Conservation (phyloP, 1,140 invertebrate species). For the Papilio helenus region DNA sequence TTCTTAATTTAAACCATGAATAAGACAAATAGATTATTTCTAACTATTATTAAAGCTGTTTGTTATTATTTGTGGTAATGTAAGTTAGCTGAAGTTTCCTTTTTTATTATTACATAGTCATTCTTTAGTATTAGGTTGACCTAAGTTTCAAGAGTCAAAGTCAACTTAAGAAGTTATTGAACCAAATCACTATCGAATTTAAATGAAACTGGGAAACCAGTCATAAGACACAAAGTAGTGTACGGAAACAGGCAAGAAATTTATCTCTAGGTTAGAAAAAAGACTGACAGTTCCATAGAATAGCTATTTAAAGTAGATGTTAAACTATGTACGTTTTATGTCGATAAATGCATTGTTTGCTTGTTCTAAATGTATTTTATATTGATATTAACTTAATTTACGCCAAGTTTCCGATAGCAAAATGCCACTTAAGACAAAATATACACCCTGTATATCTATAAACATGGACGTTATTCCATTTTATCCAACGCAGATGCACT, state of each 20-base stretch:
- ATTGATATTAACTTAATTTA: slow-evolving; percentile 6
- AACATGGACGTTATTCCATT: slow-evolving; percentile 2
- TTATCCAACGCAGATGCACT: slow-evolving; percentile 12
- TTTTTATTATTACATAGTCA: no score
- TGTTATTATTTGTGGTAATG: not conserved
- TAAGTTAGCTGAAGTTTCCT: no score
- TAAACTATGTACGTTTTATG: not conserved
- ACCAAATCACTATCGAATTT: no score
- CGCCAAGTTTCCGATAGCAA: not conserved
- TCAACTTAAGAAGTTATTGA: no score
- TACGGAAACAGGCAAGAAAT: no score
- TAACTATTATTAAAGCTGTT: not conserved
- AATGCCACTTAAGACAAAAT: slow-evolving; percentile 6
- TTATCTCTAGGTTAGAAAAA: no score
- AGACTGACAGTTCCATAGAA: no score
- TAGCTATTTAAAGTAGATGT: not conserved
- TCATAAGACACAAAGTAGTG: not conserved
- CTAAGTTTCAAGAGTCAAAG: no score
- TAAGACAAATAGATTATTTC: not conserved
- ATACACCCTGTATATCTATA: slow-evolving; percentile 16
- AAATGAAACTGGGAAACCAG: no score
- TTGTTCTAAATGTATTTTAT: no score
- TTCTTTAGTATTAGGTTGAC: no score
- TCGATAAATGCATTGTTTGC: not conserved
- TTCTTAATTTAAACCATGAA: not conserved